Evolutionary conservation across 2,888 invertebrate genomes (phyloP), one percentile per base, ranked within the genome.

Genomic region (Pyrrhosoma nymphula): DNA sequence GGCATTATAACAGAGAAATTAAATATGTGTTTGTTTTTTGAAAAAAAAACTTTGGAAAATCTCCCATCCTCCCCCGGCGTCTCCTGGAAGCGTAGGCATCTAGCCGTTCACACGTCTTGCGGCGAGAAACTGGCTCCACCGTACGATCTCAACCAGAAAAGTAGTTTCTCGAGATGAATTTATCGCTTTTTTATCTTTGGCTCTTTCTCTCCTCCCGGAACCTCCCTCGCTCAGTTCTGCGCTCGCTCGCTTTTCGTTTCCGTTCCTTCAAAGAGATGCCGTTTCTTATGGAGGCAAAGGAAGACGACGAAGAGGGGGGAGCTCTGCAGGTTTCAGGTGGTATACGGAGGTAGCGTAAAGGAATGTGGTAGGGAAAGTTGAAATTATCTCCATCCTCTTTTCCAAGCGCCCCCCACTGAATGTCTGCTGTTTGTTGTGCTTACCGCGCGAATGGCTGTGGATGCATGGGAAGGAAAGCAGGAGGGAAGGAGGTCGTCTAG

Each of bases 351-450:
- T 2, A 26, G 63, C 63, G 63, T 30, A 90, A 63, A 6, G 60
- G 60, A 8, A 2, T 60, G 16, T 3, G 60, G 16, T 20, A 60
- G 63, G 63, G 39, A 60, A 91, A 60, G 60, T 60, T 63, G 63
- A 69, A 91, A 91, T 91, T 91, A 91, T 91, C 91, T 18, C 63
- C 20, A 23, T 63, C 63, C 63, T 60, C 91, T 60, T 60, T 60
- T 60, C 12, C 60, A 60, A 60, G 63, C 91, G 8, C 63, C 23
- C 18, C n/a, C 47, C 47, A 47, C 30, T 26, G 90, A 60, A 69
- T n/a, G 69, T 69, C 69, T n/a, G 0, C n/a, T n/a, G 63, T 91
- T 91, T 91, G 63, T 91, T 63, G 30, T 91, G 14, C 63, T 91
- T 91, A 8, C 91, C 39, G 47, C 47, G 35, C 47, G 39, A 39